phyloP scores from a whole-genome alignment of 2,888 invertebrate genomes.

The Adineta ricciae region DNA sequence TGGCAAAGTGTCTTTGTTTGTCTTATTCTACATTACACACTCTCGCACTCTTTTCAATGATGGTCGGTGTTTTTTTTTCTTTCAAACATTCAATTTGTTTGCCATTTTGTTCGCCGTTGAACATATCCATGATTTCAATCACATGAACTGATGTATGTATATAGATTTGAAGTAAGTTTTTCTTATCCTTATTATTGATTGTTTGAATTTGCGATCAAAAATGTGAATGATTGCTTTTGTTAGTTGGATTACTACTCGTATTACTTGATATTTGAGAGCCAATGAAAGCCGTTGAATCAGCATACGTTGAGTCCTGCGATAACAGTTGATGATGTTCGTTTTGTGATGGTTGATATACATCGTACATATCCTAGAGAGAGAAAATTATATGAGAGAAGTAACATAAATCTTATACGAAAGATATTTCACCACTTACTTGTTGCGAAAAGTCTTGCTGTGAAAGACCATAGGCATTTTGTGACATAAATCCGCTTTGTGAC shows the following conservation, averaged over 20 bases:
- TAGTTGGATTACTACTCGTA: background rate
- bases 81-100: background rate
- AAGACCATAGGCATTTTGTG: conserved; percentile 20
- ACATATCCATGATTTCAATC: background rate
- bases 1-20: background rate
- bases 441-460: conserved; percentile 32
- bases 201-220: background rate
- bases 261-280: background rate
- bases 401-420: background rate
- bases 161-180: background rate
- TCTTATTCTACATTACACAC: background rate
- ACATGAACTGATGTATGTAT: background rate
- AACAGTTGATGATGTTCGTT: conserved; percentile 24
- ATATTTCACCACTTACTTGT: background rate
- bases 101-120: background rate
- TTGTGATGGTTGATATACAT: conserved; percentile 26
- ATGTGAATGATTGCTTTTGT: background rate
- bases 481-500: conserved; percentile 24
- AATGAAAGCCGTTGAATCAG: background rate
- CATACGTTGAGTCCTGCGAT: conserved; percentile 32
- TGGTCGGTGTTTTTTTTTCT: background rate
- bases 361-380: conserved; percentile 21
- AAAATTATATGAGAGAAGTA: background rate
- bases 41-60: no score
- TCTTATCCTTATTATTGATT: background rate